Percentiles rank a stretch among this genome's conserved stretches.
These are phyloP conservation scores for Penaeus monodon DNA, from an alignment of 2,888 invertebrate species.

Conservation along the genomic window DNA sequence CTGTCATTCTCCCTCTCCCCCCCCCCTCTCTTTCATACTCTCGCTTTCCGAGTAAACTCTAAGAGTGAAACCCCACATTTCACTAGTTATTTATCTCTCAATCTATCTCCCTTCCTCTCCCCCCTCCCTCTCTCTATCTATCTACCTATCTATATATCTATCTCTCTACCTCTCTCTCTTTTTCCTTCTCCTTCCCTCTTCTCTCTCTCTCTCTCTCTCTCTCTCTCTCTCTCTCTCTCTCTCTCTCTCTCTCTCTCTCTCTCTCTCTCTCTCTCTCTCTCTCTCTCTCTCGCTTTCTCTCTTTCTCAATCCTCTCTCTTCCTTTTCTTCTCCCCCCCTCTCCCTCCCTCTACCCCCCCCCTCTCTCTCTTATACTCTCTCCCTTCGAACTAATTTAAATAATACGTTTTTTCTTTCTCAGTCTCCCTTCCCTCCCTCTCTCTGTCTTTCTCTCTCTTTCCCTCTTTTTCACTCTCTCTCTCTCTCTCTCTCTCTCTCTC, in stretches of 20 bases:
- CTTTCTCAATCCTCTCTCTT: not conserved
- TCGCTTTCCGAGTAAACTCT: too few species aligned
- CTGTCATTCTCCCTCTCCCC: not conserved
- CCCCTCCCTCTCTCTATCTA: not conserved
- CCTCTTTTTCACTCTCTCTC: not conserved
- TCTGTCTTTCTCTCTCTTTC: not conserved
- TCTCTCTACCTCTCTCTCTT: not conserved
- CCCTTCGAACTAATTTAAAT: too few species aligned
- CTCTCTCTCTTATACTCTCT: not conserved
- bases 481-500: too few species aligned
- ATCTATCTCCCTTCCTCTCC: not conserved
- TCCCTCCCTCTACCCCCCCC: not conserved
- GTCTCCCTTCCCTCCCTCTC: not conserved
- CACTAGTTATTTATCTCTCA: too few species aligned
- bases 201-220: not conserved
- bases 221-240: not conserved
- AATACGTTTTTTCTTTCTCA: too few species aligned
- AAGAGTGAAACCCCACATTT: too few species aligned
- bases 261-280: not conserved
- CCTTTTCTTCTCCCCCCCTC: not conserved
- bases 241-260: not conserved
- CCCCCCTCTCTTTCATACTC: not conserved
- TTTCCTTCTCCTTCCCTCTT: not conserved
- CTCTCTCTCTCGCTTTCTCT: not conserved
- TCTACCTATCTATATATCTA: not conserved